Conservation (phyloP, 1,140 invertebrate genomes). For the Melipona quadrifasciata region DNA sequence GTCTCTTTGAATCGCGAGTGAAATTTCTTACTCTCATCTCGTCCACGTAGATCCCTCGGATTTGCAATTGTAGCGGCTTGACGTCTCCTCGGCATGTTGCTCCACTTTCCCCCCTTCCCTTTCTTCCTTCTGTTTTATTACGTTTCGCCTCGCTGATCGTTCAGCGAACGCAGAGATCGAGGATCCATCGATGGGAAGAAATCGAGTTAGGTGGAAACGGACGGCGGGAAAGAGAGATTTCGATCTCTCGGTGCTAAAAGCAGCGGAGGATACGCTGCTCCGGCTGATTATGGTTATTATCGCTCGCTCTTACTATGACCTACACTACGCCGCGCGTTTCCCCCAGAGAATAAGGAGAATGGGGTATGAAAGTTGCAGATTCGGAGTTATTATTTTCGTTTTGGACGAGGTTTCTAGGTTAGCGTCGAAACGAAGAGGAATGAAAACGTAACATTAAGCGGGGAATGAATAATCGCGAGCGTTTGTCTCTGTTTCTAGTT, state of each 20-base stretch:
- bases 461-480: neutral
- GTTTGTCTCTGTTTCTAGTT: neutral
- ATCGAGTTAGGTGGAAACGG: neutral
- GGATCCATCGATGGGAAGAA: neutral
- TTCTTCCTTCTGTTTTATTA: neutral
- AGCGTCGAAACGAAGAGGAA: neutral
- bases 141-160: neutral
- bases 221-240: neutral
- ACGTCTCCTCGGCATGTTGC: neutral
- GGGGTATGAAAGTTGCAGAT: neutral
- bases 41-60: no score
- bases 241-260: constrained; percentile 3
- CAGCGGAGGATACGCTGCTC: neutral
- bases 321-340: neutral
- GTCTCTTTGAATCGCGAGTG: no score
- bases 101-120: constrained; percentile 17
- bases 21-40: no score
- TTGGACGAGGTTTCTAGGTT: neutral
- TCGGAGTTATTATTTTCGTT: neutral
- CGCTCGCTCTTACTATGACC: neutral
- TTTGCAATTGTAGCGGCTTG: no score
- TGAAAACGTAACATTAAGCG: neutral
- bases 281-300: constrained; percentile 7
- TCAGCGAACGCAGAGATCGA: neutral
- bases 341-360: no score